phyloP scores from a whole-genome alignment of 2,888 invertebrate genomes.

The Blastobasis adustella region DNA sequence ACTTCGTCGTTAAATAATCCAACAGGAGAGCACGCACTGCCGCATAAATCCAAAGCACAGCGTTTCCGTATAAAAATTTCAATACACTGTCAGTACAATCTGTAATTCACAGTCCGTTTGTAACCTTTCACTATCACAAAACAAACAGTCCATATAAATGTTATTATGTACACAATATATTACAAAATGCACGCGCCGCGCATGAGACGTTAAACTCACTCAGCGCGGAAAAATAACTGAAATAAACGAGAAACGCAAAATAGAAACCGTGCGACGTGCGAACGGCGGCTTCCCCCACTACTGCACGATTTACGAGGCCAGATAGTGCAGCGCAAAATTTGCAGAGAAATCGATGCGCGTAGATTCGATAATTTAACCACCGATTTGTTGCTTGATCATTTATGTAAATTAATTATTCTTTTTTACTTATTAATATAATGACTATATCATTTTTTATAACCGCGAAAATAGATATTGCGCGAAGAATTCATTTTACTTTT shows the following conservation, averaged over 20 bases:
- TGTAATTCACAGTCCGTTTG: slow-evolving; percentile 39
- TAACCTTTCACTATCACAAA: slow-evolving; percentile 41
- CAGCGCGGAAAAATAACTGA: slow-evolving; percentile 65
- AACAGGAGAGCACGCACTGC: slow-evolving; percentile 25
- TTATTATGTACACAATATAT: slow-evolving; percentile 47
- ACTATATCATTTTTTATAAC: no score
- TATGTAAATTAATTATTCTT: no score
- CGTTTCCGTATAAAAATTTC: slow-evolving; percentile 38
- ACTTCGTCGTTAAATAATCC: slow-evolving; percentile 28
- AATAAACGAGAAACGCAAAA: slow-evolving; percentile 67
- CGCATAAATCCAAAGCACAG: slow-evolving; percentile 42
- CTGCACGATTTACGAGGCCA: slow-evolving; percentile 66
- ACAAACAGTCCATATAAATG: slow-evolving; percentile 32
- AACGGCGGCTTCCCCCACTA: slow-evolving; percentile 59
- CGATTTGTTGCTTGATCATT: no score
- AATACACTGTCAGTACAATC: slow-evolving; percentile 49
- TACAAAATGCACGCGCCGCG: slow-evolving; percentile 59
- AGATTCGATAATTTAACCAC: no score
- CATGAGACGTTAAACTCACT: slow-evolving; percentile 40
- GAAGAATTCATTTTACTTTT: slow-evolving; percentile 10
- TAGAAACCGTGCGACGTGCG: slow-evolving; percentile 69
- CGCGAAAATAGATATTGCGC: no score
- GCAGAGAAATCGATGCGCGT: slow-evolving; percentile 37
- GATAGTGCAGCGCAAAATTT: slow-evolving; percentile 44
- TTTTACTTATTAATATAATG: no score